A percentile compares a stretch with the other conserved stretches of the same genome.
These are phyloP conservation scores for Calcarius lapponicus DNA, from an alignment of 2,797 vertebrate genomes.

Conservation along the genomic window DNA sequence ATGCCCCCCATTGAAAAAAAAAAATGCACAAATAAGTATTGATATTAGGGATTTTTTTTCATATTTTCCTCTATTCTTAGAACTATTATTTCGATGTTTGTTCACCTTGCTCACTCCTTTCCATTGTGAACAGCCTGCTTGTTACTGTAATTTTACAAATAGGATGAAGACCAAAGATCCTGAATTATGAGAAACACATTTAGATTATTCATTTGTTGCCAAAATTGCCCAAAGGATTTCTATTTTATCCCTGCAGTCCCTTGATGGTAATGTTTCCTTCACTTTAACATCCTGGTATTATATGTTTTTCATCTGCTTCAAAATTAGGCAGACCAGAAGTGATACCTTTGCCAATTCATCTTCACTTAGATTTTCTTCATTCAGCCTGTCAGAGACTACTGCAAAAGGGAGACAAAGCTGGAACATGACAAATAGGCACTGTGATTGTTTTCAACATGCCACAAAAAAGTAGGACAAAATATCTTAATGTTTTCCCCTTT, in stretches of 20 bases:
- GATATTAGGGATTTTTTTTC: not conserved
- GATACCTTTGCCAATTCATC: constrained; percentile 76
- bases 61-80: not conserved
- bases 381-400: constrained; percentile 70
- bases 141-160: constrained; percentile 47
- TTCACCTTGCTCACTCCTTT: not conserved
- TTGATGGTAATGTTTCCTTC: constrained; percentile 64
- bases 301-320: constrained; percentile 75
- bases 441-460: constrained; percentile 79
- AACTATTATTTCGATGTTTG: not conserved
- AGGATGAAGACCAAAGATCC: not conserved
- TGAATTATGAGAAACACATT: constrained; percentile 60
- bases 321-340: constrained; percentile 73
- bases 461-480: constrained; percentile 79
- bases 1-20: not conserved
- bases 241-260: not conserved
- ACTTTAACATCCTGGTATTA: constrained; percentile 71
- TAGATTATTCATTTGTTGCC: constrained; percentile 50
- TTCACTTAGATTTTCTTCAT: constrained; percentile 76
- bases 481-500: constrained; percentile 80
- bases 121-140: constrained; percentile 5
- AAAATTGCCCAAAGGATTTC: constrained; percentile 14
- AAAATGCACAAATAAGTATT: not conserved
- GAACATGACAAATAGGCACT: constrained; percentile 77
- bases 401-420: constrained; percentile 65